Percentiles rank a stretch among this genome's conserved stretches.
phyloP scores from a whole-genome alignment of 2,797 vertebrate species.

The Sebastes minor region DNA sequence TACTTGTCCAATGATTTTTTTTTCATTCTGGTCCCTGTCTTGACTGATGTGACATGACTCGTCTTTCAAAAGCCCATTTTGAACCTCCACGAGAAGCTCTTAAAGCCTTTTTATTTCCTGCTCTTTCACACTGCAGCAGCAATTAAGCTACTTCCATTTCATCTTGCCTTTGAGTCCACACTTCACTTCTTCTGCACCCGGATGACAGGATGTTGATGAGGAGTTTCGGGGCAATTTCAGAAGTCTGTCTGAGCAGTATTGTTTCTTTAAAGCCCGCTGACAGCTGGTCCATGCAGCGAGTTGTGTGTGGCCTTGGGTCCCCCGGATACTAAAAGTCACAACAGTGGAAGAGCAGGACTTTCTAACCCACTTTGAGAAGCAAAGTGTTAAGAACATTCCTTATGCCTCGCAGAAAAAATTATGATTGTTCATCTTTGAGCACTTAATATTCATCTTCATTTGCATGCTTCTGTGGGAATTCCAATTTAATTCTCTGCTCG shows the following conservation, averaged over 20 bases:
- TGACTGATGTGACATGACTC: conserved; percentile 14
- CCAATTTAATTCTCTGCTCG: conserved; percentile 17
- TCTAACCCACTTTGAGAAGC: background rate
- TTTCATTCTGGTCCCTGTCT: background rate
- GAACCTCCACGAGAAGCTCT: conserved; percentile 22
- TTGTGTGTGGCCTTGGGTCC: conserved; percentile 30
- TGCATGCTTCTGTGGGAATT: conserved; percentile 16
- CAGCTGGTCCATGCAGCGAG: conserved; percentile 13
- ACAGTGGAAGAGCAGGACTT: background rate
- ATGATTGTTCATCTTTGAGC: conserved; percentile 4
- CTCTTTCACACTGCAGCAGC: conserved; percentile 32
- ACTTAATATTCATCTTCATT: conserved; percentile 35
- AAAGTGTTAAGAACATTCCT: background rate
- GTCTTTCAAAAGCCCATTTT: conserved; percentile 16
- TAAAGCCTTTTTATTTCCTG: conserved; percentile 42
- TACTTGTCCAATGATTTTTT: background rate
- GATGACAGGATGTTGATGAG: conserved; percentile 55
- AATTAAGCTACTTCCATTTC: conserved; percentile 48
- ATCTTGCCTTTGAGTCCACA: conserved; percentile 37
- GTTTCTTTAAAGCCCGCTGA: conserved; percentile 36
- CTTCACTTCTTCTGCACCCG: conserved; percentile 32
- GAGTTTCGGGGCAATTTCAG: conserved; percentile 44
- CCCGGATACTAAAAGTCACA: background rate
- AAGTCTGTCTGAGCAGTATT: conserved; percentile 33
- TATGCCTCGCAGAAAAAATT: background rate